A percentile compares a stretch with the other conserved stretches of the same genome.
phyloP scores from a whole-genome alignment of 2,888 invertebrate genomes.

The Drosophila neoperkinsi region DNA sequence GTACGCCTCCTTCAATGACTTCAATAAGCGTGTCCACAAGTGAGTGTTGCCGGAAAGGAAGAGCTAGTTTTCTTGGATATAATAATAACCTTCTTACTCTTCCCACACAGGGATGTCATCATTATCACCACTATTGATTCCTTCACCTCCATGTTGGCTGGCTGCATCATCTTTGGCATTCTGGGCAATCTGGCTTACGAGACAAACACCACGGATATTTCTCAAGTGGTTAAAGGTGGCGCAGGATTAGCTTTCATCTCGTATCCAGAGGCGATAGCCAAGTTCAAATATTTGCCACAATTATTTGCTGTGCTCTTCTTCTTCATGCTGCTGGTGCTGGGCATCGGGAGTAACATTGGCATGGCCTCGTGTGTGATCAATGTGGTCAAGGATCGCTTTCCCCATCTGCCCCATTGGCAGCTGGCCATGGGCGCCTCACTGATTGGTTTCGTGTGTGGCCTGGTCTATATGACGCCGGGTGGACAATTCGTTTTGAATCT shows the following conservation, averaged over 20 bases:
- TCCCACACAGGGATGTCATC: slow-evolving; percentile 89
- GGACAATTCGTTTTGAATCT: slow-evolving; percentile 90
- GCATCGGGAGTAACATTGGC: slow-evolving; percentile 86
- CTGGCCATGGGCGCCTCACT: slow-evolving; percentile 85
- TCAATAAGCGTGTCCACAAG: slow-evolving; percentile 87
- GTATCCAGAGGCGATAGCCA: slow-evolving; percentile 87
- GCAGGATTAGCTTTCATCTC: slow-evolving; percentile 93
- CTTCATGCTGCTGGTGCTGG: slow-evolving; percentile 87
- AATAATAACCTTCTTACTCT: neutral
- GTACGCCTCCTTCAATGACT: slow-evolving; percentile 88
- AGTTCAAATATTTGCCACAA: slow-evolving; percentile 86
- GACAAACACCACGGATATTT: slow-evolving; percentile 87
- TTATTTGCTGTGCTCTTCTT: slow-evolving; percentile 87
- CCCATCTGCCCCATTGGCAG: slow-evolving; percentile 85
- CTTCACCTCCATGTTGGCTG: slow-evolving; percentile 92
- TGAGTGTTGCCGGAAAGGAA: slow-evolving; percentile 56
- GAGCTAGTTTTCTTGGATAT: neutral
- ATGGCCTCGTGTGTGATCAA: slow-evolving; percentile 86
- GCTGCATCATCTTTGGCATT: slow-evolving; percentile 93
- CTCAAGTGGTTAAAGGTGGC: slow-evolving; percentile 89
- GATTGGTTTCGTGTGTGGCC: slow-evolving; percentile 87
- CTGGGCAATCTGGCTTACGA: slow-evolving; percentile 92
- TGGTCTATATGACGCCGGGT: slow-evolving; percentile 89
- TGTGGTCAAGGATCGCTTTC: slow-evolving; percentile 86
- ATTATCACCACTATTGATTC: slow-evolving; percentile 93